Evolutionary conservation across 2,797 vertebrate species (phyloP).

Genomic region (Cossypha niveicapilla): DNA sequence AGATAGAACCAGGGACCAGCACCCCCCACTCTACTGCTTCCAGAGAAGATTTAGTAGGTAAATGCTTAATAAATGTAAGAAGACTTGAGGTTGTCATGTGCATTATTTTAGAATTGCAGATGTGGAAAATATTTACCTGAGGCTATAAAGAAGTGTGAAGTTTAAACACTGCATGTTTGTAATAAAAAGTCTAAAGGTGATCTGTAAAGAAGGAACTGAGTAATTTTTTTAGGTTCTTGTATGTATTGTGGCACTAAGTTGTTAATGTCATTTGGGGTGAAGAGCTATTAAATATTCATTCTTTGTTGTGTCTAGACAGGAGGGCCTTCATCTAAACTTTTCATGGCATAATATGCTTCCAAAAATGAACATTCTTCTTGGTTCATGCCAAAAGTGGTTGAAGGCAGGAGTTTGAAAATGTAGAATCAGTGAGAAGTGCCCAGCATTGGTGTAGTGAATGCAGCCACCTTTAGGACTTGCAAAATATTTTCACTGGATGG

Average conservation of each 20-base stretch:
- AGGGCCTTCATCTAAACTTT: conserved; percentile 2
- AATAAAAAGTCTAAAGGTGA: conserved; percentile 14
- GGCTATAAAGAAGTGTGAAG: conserved; percentile 24
- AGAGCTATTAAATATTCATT: conserved; percentile 6
- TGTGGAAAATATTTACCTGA: neutral
- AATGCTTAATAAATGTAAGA: conserved; percentile 48
- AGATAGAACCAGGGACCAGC: conserved; percentile 96
- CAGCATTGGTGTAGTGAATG: neutral
- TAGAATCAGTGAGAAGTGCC: neutral
- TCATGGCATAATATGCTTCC: neutral
- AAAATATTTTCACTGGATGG: neutral
- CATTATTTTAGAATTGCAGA: conserved; percentile 27
- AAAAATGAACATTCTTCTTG: neutral
- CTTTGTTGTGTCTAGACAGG: conserved; percentile 34
- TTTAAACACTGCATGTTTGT: conserved; percentile 15
- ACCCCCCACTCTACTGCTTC: conserved; percentile 91
- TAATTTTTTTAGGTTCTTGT: neutral
- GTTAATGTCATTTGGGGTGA: conserved; percentile 5
- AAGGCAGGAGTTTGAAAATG: neutral
- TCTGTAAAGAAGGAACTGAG: conserved; percentile 7
- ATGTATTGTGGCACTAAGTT: conserved; percentile 21
- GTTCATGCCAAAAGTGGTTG: neutral
- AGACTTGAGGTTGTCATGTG: neutral
- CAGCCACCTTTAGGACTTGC: neutral
- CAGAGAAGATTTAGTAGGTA: conserved; percentile 93